Base-by-base conservation (phyloP, 2,888 invertebrate species). In the Copidosoma aretas region DNA sequence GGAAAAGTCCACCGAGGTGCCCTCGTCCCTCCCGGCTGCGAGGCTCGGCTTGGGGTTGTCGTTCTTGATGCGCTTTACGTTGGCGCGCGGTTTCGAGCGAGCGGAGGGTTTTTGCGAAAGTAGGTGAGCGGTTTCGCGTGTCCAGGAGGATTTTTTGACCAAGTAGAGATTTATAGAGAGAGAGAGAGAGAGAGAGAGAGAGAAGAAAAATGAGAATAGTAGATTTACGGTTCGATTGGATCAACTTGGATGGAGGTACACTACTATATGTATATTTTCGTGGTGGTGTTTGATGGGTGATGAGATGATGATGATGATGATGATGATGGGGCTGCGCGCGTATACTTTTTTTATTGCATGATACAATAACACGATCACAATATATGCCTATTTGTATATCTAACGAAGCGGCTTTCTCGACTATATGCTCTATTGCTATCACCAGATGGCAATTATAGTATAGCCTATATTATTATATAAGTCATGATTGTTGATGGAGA, bases 1-100 rank as follows among this genome's bases (percentile, higher is more conserved):
- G 51, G 76, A 77, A 75, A 72, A 73, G 75, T 81, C 82, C 80
- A 78, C 78, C 76, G 79, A 77, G 67, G 80, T 78, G 72, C 81
- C 82, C 32, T 32, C 32, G 32, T 32, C 32, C 32, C 32, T 32
- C 32, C 32, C 32, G 32, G 43, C 8, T 3, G 43, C 3, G 43
- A 46, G 43, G 43, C 43, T 17, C 15, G 43, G 14, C 17, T 46
- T 46, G 4, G 3, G 43, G 43, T 46, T 46, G 14, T 46, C 43
- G 15, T 3, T 46, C n/a, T n/a, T n/a, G 43, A 5, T 32, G 32
- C 32, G 32, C 32, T 32, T 3, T 8, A 5, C 32, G 43, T 46
- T 46, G 3, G 43, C 43, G 15, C 43, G 17, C 43, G 17, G 17
- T 46, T 14, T 46, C 17, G 17, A 46, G 15, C 14, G 8, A 46